Evolutionary conservation across 2,888 invertebrate genomes (phyloP).

Genomic region (Leucoma salicis): DNA sequence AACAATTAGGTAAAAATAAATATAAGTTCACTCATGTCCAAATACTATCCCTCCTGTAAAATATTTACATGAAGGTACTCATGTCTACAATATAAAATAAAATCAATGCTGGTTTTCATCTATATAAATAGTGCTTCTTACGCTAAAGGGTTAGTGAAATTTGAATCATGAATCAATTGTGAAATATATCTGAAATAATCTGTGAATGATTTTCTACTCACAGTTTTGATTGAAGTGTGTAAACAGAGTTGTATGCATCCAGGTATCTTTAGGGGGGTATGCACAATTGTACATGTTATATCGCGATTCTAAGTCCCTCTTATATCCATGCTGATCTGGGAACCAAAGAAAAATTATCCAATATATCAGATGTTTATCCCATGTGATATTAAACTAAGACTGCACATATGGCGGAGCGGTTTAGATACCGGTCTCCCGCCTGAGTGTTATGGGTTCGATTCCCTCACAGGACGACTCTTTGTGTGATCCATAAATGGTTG

Average conservation of each 20-base stretch:
- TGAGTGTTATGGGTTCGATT: background rate
- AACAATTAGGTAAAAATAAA: too few relatives aligned
- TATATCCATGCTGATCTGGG: conserved; percentile 37
- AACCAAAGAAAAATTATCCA: conserved; percentile 32
- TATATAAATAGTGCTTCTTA: too few relatives aligned
- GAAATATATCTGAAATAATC: too few relatives aligned
- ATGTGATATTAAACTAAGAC: conserved; percentile 1
- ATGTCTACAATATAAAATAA: too few relatives aligned
- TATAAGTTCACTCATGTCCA: too few relatives aligned
- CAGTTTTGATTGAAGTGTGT: conserved; percentile 39
- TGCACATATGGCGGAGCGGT: too few relatives aligned
- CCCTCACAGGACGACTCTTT: background rate
- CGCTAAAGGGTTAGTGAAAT: too few relatives aligned
- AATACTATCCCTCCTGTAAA: too few relatives aligned
- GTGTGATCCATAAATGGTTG: conserved; percentile 6
- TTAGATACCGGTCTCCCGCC: background rate
- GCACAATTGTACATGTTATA: conserved; percentile 40
- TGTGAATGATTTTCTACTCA: conserved; percentile 19
- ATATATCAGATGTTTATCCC: conserved; percentile 27
- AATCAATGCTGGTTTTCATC: too few relatives aligned
- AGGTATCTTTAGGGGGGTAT: conserved; percentile 37
- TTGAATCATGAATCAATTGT: too few relatives aligned
- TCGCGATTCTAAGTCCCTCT: conserved; percentile 35
- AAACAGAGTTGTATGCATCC: conserved; percentile 39
- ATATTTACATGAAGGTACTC: too few relatives aligned